Percentiles rank a stretch among this genome's conserved stretches.
phyloP scores from a whole-genome alignment of 2,888 invertebrate species.

The Trichopria drosophilae region DNA sequence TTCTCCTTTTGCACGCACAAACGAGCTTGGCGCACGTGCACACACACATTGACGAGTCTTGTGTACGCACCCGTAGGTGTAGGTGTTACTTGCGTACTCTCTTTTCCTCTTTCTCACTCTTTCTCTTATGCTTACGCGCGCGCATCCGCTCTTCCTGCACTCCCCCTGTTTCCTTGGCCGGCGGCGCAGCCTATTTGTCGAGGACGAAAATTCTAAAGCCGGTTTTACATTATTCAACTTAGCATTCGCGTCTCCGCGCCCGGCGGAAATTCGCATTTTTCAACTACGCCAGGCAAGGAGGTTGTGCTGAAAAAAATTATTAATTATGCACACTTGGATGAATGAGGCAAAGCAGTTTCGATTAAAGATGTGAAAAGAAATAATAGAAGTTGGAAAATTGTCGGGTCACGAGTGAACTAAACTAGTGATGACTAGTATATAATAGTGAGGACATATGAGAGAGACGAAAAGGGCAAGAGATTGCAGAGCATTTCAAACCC shows the following conservation, averaged over 20 bases:
- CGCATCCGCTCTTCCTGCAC: slow-evolving; percentile 14
- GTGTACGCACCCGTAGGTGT: slow-evolving; percentile 49
- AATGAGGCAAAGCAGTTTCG: too few species aligned
- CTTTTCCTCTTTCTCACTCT: slow-evolving; percentile 27
- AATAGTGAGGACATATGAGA: too few species aligned
- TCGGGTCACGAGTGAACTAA: too few species aligned
- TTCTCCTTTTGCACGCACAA: slow-evolving; percentile 60
- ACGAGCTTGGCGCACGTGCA: slow-evolving; percentile 31
- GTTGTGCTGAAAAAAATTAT: too few species aligned
- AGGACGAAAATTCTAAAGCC: slow-evolving; percentile 49
- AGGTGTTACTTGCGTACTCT: slow-evolving; percentile 34
- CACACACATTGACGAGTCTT: slow-evolving; percentile 36
- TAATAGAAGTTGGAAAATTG: too few species aligned
- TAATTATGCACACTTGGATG: too few species aligned
- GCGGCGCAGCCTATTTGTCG: slow-evolving; percentile 40
- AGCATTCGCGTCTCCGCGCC: slow-evolving; percentile 17
- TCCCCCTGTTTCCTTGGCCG: slow-evolving; percentile 5
- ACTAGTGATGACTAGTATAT: too few species aligned
- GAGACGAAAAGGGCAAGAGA: too few species aligned
- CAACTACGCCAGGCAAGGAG: too few species aligned
- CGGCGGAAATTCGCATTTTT: too few species aligned
- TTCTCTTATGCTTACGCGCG: slow-evolving; percentile 24
- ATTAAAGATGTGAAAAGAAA: too few species aligned
- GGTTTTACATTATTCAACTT: slow-evolving; percentile 47
- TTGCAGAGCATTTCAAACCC: too few species aligned